Percentiles rank a stretch among this genome's conserved stretches.
Evolutionary conservation across 2,797 vertebrate species (phyloP).

Genomic region (Steatocranus sp.): DNA sequence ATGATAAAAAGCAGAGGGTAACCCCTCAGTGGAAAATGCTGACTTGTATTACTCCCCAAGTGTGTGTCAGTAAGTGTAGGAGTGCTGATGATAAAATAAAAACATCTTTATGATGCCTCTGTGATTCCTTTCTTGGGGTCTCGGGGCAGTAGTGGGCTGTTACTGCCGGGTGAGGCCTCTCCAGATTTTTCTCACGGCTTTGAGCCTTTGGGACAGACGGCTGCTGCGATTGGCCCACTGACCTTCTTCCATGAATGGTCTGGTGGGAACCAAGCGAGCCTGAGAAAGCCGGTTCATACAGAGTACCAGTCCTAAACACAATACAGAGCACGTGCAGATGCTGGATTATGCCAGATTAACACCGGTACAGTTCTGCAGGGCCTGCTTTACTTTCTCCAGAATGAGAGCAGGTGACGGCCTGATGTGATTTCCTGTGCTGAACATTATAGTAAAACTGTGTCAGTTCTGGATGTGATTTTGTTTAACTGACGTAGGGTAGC

Average conservation of each 20-base stretch:
- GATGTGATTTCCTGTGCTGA: not conserved
- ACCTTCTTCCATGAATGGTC: conserved; percentile 50
- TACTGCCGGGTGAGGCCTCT: conserved; percentile 48
- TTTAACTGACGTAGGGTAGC: not conserved
- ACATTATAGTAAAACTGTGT: not conserved
- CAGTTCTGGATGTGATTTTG: not conserved
- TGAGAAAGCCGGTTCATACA: conserved; percentile 29
- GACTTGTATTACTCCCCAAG: conserved; percentile 48
- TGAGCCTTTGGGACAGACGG: conserved; percentile 39
- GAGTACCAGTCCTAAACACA: conserved; percentile 11
- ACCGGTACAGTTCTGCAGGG: not conserved
- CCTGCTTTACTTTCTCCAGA: not conserved
- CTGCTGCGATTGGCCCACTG: conserved; percentile 60
- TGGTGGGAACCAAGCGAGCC: conserved; percentile 29
- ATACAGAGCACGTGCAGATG: conserved; percentile 20
- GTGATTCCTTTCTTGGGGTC: conserved; percentile 18
- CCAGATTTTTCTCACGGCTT: conserved; percentile 71
- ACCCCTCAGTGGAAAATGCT: conserved; percentile 64
- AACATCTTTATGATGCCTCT: not conserved
- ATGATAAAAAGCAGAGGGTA: conserved; percentile 18
- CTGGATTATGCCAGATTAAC: conserved; percentile 44
- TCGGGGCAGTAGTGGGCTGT: conserved; percentile 17
- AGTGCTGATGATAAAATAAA: conserved; percentile 26
- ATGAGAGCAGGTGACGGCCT: not conserved
- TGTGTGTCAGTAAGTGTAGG: conserved; percentile 25